These are phyloP conservation scores for Pithys albifrons DNA, from an alignment of 2,113 vertebrate genomes.

Conservation along the genomic window DNA sequence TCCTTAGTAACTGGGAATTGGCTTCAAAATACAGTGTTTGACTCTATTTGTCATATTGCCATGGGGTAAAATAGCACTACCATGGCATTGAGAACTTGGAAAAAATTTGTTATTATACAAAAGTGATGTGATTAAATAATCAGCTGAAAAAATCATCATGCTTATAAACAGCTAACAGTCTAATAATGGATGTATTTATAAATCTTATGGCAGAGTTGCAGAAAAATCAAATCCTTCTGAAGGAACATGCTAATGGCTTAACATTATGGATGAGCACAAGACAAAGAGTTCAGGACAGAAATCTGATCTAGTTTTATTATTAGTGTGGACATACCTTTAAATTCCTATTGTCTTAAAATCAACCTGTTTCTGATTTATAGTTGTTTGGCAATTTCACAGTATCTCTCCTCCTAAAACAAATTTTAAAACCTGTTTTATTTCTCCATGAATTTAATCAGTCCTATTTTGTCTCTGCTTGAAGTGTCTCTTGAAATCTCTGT, in stretches of 20 bases:
- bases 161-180: neutral
- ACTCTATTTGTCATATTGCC: neutral
- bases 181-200: slow-evolving; percentile 10
- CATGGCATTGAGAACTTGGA: neutral
- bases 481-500: neutral
- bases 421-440: neutral
- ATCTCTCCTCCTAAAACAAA: neutral
- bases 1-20: neutral
- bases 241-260: neutral
- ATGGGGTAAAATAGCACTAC: neutral
- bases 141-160: neutral
- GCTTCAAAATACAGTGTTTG: neutral
- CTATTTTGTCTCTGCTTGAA: neutral
- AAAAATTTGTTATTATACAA: neutral
- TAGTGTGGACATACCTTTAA: neutral
- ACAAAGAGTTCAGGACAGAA: neutral
- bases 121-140: slow-evolving; percentile 18
- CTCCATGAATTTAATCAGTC: neutral
- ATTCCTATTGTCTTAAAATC: neutral
- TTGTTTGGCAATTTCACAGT: neutral
- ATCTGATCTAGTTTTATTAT: neutral
- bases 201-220: neutral
- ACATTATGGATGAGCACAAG: neutral
- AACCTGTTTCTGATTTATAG: neutral
- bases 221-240: neutral